Evolutionary conservation across 2,113 vertebrate genomes (phyloP).

Genomic region (Myrmophylax atrothorax): DNA sequence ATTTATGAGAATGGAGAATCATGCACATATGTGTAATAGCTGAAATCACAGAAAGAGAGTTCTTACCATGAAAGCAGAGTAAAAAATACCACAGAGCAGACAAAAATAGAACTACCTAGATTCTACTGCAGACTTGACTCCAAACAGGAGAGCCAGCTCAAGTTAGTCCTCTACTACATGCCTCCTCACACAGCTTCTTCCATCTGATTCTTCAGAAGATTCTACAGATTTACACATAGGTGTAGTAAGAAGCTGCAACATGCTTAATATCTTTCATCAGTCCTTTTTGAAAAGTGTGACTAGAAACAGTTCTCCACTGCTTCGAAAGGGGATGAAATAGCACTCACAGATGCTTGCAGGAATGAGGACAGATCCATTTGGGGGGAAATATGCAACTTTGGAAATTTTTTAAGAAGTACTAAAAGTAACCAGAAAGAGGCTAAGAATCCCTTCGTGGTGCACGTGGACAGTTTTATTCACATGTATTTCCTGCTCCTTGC

Average conservation of each 20-base stretch:
- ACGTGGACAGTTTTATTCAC: not conserved
- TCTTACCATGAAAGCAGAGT: not conserved
- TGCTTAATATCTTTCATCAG: not conserved
- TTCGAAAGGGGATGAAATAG: not conserved
- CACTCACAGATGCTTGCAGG: not conserved
- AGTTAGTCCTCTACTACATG: not conserved
- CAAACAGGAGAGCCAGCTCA: not conserved
- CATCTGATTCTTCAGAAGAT: not conserved
- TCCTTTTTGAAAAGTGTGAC: not conserved
- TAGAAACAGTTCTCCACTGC: not conserved
- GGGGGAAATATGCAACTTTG: not conserved
- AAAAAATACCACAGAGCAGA: not conserved
- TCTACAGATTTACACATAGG: not conserved
- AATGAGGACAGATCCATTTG: not conserved
- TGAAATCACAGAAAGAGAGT: not conserved
- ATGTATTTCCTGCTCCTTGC: not conserved
- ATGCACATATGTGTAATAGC: not conserved
- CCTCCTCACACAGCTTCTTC: not conserved
- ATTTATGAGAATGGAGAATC: not conserved
- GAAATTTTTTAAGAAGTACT: not conserved
- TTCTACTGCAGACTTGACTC: not conserved
- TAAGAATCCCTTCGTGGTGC: not conserved
- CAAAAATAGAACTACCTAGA: constrained; percentile 27
- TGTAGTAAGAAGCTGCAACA: not conserved
- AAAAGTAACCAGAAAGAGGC: not conserved